A percentile compares a stretch with the other conserved stretches of the same genome.
These are phyloP conservation scores for Subacronicta megacephala DNA, from an alignment of 2,888 invertebrate genomes.

Conservation along the genomic window DNA sequence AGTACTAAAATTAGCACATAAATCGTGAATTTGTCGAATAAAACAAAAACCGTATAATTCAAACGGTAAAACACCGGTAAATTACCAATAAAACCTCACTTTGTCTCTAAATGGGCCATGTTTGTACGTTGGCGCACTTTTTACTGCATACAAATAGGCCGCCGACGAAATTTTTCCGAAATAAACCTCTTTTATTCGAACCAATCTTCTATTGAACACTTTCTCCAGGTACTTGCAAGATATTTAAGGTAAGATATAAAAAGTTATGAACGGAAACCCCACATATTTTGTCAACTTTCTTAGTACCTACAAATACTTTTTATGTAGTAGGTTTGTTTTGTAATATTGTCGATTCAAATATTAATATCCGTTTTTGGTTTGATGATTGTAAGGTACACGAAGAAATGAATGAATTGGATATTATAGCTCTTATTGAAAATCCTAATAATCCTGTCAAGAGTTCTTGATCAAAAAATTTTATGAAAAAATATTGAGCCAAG, in stretches of 20 bases:
- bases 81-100: slow-evolving; percentile 55
- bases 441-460: background rate
- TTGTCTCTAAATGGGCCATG: slow-evolving; percentile 39
- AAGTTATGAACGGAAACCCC: slow-evolving; percentile 12
- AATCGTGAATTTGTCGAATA: slow-evolving; percentile 48
- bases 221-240: slow-evolving; percentile 13
- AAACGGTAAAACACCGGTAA: slow-evolving; percentile 52
- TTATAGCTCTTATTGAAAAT: background rate
- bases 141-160: slow-evolving; percentile 52
- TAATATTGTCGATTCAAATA: no score
- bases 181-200: slow-evolving; percentile 46
- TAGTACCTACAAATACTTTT: no score
- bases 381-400: background rate
- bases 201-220: slow-evolving; percentile 19
- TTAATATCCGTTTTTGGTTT: no score
- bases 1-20: slow-evolving; percentile 46
- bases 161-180: slow-evolving; percentile 30
- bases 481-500: no score
- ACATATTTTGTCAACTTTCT: slow-evolving; percentile 1
- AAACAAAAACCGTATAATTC: slow-evolving; percentile 54
- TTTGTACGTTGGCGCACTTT: slow-evolving; percentile 45
- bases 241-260: slow-evolving; percentile 20
- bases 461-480: background rate
- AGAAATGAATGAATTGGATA: background rate
- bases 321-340: no score